Percentiles rank a stretch among this genome's conserved stretches.
phyloP scores from a whole-genome alignment of 2,888 invertebrate species.

The Eudemis profundana region DNA sequence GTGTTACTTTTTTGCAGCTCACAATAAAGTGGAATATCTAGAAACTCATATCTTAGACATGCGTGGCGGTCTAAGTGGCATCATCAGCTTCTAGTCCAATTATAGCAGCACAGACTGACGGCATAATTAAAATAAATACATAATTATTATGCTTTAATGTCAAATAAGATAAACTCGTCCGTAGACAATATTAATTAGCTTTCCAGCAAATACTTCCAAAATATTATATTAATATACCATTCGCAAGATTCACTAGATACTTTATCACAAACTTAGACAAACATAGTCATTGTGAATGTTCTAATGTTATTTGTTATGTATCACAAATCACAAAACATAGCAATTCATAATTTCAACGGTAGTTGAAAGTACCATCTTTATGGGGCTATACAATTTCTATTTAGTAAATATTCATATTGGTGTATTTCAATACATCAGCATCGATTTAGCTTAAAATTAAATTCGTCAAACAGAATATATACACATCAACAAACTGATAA shows the following conservation, averaged over 20 bases:
- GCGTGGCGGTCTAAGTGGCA: too few species aligned
- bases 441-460: conserved; percentile 26
- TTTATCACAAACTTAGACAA: conserved; percentile 46
- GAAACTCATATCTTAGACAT: too few species aligned
- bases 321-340: conserved; percentile 5
- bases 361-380: not conserved
- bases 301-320: conserved; percentile 4
- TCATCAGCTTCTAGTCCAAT: too few species aligned
- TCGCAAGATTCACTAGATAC: conserved; percentile 45
- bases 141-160: not conserved
- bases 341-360: not conserved
- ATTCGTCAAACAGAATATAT: conserved; percentile 20
- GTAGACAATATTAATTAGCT: conserved; percentile 4
- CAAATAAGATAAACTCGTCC: not conserved
- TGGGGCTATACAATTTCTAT: not conserved
- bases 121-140: not conserved
- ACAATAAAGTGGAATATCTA: too few species aligned
- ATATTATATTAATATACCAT: conserved; percentile 30
- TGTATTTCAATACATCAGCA: conserved; percentile 7
- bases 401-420: too few species aligned
- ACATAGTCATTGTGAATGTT: conserved; percentile 54
- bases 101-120: too few species aligned
- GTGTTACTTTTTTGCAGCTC: too few species aligned
- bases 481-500: conserved; percentile 16
- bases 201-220: conserved; percentile 11